Evolutionary conservation across 2,113 vertebrate species (phyloP), one percentile per base, ranked within the genome.

Genomic region (Podarcis cretensis): DNA sequence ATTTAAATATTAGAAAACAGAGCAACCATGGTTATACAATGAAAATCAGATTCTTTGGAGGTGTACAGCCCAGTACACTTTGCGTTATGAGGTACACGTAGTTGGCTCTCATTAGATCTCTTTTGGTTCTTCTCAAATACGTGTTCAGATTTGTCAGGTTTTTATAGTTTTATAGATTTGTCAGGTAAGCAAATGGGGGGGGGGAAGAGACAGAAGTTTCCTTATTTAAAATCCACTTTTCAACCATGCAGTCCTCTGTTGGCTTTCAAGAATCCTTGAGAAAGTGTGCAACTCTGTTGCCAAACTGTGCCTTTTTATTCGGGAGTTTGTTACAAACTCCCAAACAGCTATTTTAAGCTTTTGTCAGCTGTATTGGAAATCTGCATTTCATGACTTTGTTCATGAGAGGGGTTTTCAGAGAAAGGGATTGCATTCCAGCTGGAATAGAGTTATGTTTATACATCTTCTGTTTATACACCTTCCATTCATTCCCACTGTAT

Each of bases 391-490:
- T 86, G 88, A 57, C 87, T 90, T 91, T 63, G 2, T 0, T 0
- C 75, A 86, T 4, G 79, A 74, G 40, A 25, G 80, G 82, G 68
- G 37, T 87, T 73, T 94, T 65, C 66, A 86, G 74, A 71, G 16
- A 78, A 54, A 84, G 57, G 30, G 23, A 48, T 65, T 84, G 65
- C 37, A 30, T 57, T 90, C 93, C 87, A 88, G 66, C 94, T 92
- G 57, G 76, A 87, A 66, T 91, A 95, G 77, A 84, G 88, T 92
- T 93, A 92, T 93, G 74, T 84, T 91, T 87, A 85, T 80, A 71
- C 91, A 87, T 87, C 93, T 94, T 94, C 91, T 94, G 89, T 87
- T 71, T 71, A 71, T 71, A 71, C 30, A 71, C n/a, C 77, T 79
- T 54, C 27, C 12, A 57, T 79, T 79, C 12, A 57, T 79, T 79